Evolutionary conservation across 2,797 vertebrate genomes (phyloP).

Genomic region (Triplophysa bombifrons): DNA sequence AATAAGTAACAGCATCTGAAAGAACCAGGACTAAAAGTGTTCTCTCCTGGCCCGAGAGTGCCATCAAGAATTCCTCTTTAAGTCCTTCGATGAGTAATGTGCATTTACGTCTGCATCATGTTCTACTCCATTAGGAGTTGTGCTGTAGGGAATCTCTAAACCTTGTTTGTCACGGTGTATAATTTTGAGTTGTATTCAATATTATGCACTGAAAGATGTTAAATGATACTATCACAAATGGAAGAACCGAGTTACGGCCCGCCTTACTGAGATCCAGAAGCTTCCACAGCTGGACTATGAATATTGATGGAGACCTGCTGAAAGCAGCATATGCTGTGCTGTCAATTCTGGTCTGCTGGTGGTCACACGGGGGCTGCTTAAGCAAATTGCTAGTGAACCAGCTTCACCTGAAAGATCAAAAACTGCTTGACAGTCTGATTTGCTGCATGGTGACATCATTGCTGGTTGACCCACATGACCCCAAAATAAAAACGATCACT

Average conservation of each 20-base stretch:
- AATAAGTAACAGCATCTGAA: slow-evolving; percentile 33
- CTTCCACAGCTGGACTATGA: slow-evolving; percentile 28
- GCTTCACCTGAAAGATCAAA: not conserved
- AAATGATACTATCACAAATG: slow-evolving; percentile 20
- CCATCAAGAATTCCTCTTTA: slow-evolving; percentile 47
- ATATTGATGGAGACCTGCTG: slow-evolving; percentile 16
- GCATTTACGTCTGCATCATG: slow-evolving; percentile 42
- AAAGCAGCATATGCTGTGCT: slow-evolving; percentile 6
- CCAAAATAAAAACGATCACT: no score
- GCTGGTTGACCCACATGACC: no score
- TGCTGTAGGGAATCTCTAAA: not conserved
- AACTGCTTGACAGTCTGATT: not conserved
- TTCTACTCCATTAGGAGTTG: slow-evolving; percentile 36
- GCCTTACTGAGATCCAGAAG: slow-evolving; percentile 8
- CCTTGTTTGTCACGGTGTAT: slow-evolving; percentile 19
- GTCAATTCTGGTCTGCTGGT: not conserved
- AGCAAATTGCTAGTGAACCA: not conserved
- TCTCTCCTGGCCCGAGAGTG: slow-evolving; percentile 39
- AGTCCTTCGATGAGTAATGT: slow-evolving; percentile 44
- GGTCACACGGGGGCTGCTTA: not conserved
- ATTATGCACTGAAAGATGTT: slow-evolving; percentile 15
- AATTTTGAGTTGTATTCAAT: slow-evolving; percentile 17
- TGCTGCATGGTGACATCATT: not conserved
- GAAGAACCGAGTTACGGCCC: not conserved
- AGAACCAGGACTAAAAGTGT: slow-evolving; percentile 46